Evolutionary conservation across 2,797 vertebrate species (phyloP).

Genomic region (Microchirus variegatus): DNA sequence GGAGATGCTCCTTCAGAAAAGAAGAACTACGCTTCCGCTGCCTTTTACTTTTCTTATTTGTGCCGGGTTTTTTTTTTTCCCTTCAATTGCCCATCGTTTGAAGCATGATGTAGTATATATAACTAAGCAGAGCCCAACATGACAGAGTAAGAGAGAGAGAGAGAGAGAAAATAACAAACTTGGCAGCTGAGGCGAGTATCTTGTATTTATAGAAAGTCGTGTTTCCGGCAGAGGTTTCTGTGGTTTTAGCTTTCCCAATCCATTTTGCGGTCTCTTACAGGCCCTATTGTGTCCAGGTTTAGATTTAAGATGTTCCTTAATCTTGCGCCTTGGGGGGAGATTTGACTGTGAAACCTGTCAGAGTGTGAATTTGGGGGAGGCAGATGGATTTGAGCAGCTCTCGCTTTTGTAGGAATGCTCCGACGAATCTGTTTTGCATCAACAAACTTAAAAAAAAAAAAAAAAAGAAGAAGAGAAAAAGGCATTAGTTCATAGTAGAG

Average conservation of each 20-base stretch:
- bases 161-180: conserved; percentile 68
- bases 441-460: conserved; percentile 41
- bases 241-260: conserved; percentile 81
- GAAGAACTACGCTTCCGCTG: conserved; percentile 78
- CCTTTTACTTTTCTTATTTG: conserved; percentile 68
- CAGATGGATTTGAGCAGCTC: conserved; percentile 73
- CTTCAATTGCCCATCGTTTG: conserved; percentile 68
- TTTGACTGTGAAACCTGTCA: conserved; percentile 82
- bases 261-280: conserved; percentile 81
- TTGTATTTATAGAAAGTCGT: conserved; percentile 86
- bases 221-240: conserved; percentile 87
- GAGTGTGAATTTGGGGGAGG: conserved; percentile 79
- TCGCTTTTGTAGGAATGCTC: conserved; percentile 65
- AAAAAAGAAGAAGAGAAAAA: conserved; percentile 26
- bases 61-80: conserved; percentile 56
- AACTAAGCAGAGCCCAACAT: conserved; percentile 74
- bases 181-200: conserved; percentile 82
- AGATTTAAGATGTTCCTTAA: conserved; percentile 82
- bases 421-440: conserved; percentile 59
- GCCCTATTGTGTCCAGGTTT: conserved; percentile 80
- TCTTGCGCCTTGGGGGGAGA: conserved; percentile 78
- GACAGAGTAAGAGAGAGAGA: conserved; percentile 61
- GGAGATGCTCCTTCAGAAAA: conserved; percentile 78
- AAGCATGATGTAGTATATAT: conserved; percentile 74
- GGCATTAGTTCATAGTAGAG: conserved; percentile 57